Percentiles rank a stretch among this genome's conserved stretches.
Conservation (phyloP, 1,140 invertebrate genomes). For the Drosophila carrolli region DNA sequence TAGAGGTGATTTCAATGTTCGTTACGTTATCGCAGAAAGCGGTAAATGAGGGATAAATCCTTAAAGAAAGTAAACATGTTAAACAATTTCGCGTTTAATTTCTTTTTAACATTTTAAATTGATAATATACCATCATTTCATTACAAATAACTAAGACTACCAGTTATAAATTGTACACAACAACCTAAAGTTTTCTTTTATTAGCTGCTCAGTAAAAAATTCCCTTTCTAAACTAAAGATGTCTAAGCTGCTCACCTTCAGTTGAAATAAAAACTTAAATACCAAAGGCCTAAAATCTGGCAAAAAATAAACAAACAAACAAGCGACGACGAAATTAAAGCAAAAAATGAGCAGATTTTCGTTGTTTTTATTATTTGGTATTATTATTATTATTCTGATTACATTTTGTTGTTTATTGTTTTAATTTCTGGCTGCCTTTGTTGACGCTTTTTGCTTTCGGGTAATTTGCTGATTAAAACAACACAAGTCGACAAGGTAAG, state of each 20-base stretch:
- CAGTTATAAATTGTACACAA: neutral
- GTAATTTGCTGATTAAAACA: conserved; percentile 75
- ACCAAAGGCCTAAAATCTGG: neutral
- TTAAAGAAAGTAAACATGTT: no score
- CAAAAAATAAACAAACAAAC: conserved; percentile 8
- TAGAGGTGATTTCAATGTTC: neutral
- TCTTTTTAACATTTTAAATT: no score
- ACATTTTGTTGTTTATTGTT: conserved; percentile 61
- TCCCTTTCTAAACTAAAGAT: neutral
- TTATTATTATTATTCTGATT: conserved; percentile 55
- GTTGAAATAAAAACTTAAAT: neutral
- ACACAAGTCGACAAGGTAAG: conserved; percentile 44
- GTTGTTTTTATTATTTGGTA: conserved; percentile 44
- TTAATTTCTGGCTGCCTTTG: conserved; percentile 38
- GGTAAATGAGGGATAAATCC: no score
- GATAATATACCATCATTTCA: no score
- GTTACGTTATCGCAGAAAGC: neutral
- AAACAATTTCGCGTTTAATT: no score
- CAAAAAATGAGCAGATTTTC: conserved; percentile 42
- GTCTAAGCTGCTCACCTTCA: neutral
- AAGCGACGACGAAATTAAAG: neutral
- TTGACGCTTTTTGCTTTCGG: conserved; percentile 24
- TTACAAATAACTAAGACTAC: neutral
- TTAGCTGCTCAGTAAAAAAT: neutral
- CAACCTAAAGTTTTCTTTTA: no score